These are phyloP conservation scores for Nomada ferruginata DNA, from an alignment of 2,888 invertebrate species.

Conservation along the genomic window DNA sequence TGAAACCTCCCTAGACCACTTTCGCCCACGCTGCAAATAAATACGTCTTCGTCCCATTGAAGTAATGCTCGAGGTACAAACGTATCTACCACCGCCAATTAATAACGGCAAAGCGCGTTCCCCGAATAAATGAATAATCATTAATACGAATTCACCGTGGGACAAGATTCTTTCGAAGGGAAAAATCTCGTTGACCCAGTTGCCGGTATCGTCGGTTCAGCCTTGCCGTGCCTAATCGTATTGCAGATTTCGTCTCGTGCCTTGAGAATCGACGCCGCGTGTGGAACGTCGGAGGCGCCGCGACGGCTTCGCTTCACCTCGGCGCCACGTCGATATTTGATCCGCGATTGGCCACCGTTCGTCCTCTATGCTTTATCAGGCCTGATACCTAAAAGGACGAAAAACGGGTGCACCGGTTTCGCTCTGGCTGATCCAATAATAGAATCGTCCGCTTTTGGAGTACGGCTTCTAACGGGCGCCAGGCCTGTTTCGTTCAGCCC, in stretches of 20 bases:
- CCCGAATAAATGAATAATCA: background rate
- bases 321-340: slow-evolving; percentile 60
- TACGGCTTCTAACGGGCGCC: slow-evolving; percentile 63
- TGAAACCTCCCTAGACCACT: too few species aligned
- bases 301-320: slow-evolving; percentile 60
- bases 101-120: background rate
- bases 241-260: slow-evolving; percentile 10
- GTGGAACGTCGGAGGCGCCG: slow-evolving; percentile 39
- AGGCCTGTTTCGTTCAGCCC: slow-evolving; percentile 44
- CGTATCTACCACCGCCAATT: too few species aligned
- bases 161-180: background rate
- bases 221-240: slow-evolving; percentile 19
- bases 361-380: slow-evolving; percentile 61
- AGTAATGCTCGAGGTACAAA: too few species aligned
- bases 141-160: background rate
- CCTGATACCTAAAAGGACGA: slow-evolving; percentile 72
- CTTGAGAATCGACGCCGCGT: slow-evolving; percentile 30
- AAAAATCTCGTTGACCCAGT: background rate
- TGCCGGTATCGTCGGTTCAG: background rate
- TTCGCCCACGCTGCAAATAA: too few species aligned
- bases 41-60: too few species aligned
- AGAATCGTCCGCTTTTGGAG: slow-evolving; percentile 77
- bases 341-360: slow-evolving; percentile 53
- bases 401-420: slow-evolving; percentile 73
- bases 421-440: slow-evolving; percentile 69